These are phyloP conservation scores for Leucania comma DNA, from an alignment of 2,888 invertebrate species.

Conservation along the genomic window DNA sequence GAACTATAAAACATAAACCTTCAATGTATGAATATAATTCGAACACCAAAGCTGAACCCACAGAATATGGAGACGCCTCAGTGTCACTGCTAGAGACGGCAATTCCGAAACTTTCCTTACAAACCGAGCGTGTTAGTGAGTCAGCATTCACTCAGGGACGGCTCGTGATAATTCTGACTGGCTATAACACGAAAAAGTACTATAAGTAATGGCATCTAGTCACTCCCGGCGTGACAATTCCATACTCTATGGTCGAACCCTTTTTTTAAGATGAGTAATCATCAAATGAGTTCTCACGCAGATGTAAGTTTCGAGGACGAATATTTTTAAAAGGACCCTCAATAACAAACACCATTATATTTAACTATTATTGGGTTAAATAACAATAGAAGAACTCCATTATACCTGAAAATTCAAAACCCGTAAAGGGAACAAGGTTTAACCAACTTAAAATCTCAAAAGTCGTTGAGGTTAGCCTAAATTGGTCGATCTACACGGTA, in stretches of 20 bases:
- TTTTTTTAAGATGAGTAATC: too few relatives aligned
- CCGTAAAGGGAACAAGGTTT: slow-evolving; percentile 20
- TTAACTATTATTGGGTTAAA: not conserved
- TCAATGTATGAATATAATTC: too few relatives aligned
- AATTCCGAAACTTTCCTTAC: not conserved
- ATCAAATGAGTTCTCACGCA: not conserved
- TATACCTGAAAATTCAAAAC: slow-evolving; percentile 35
- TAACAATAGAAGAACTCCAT: slow-evolving; percentile 7
- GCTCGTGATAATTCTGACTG: too few relatives aligned
- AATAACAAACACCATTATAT: not conserved
- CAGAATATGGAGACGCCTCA: not conserved
- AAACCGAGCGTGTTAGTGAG: too few relatives aligned
- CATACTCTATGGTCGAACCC: not conserved
- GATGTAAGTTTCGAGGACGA: not conserved
- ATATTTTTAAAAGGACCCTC: not conserved
- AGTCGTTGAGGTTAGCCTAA: slow-evolving; percentile 41
- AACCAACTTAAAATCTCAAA: slow-evolving; percentile 48
- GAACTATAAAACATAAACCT: too few relatives aligned
- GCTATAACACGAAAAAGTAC: too few relatives aligned
- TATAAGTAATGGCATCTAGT: too few relatives aligned
- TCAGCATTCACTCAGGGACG: too few relatives aligned
- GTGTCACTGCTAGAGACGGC: not conserved
- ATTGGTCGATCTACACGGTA: slow-evolving; percentile 28
- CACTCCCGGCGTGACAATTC: not conserved
- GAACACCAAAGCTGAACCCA: too few relatives aligned